Conservation (phyloP, 2,888 invertebrate genomes). For the Salticus scenicus region DNA sequence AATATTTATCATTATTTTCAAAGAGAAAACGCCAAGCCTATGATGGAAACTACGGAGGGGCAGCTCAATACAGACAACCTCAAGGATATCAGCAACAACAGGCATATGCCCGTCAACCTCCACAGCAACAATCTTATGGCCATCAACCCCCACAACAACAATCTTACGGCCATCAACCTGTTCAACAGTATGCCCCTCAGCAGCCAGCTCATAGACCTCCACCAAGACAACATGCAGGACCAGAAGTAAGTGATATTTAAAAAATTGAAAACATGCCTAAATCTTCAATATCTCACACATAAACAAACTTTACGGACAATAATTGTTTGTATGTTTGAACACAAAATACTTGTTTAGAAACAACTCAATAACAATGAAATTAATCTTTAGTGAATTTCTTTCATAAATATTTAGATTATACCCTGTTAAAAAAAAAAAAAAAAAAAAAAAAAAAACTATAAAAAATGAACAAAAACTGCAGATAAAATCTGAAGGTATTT, state of each 20-base stretch:
- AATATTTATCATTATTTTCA: neutral
- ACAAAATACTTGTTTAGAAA: no score
- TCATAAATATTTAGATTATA: no score
- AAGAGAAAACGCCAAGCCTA: conserved; percentile 54
- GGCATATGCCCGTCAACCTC: neutral
- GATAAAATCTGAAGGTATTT: no score
- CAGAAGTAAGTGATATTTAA: conserved; percentile 31
- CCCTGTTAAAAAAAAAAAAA: no score
- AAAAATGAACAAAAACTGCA: no score
- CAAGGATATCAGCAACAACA: conserved; percentile 36
- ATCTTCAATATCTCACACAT: conserved; percentile 1
- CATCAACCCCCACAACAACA: conserved; percentile 18
- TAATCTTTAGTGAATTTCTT: no score
- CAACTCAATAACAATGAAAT: no score
- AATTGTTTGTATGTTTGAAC: no score
- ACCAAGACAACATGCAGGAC: neutral
- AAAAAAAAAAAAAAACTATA: no score
- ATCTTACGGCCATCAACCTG: conserved; percentile 25
- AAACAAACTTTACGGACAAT: neutral
- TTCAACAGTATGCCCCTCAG: conserved; percentile 26
- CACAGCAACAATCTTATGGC: conserved; percentile 22
- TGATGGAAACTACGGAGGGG: conserved; percentile 40
- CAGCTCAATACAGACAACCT: conserved; percentile 38
- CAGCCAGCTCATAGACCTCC: conserved; percentile 1
- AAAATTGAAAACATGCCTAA: neutral